Evolutionary conservation across 2,113 vertebrate species (phyloP).

Genomic region (Caloenas nicobarica): DNA sequence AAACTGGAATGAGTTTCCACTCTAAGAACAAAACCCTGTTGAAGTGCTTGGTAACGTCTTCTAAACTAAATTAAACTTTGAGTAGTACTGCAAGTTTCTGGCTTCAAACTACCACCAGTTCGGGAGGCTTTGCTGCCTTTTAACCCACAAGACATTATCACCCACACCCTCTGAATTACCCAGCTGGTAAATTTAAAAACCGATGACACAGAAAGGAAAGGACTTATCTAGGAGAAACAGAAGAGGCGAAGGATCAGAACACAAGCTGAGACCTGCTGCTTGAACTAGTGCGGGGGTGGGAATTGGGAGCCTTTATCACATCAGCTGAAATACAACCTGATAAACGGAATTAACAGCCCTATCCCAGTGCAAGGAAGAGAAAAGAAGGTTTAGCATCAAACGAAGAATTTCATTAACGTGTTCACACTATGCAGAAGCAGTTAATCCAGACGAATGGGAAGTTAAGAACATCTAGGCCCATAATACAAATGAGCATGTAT

Average conservation of each 20-base stretch:
- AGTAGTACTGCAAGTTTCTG: background rate
- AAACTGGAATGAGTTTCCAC: background rate
- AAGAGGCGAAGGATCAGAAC: background rate
- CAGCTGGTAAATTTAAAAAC: background rate
- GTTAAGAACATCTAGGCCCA: background rate
- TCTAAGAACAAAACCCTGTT: background rate
- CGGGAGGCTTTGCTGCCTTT: background rate
- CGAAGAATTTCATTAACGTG: background rate
- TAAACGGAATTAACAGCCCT: background rate
- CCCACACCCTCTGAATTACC: background rate
- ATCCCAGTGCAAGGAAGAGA: background rate
- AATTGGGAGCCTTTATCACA: background rate
- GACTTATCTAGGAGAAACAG: conserved; percentile 16
- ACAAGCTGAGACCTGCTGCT: background rate
- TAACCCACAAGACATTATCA: background rate
- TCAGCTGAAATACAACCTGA: background rate
- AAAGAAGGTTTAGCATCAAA: background rate
- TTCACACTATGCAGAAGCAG: background rate
- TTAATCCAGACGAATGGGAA: background rate
- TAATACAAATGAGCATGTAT: background rate
- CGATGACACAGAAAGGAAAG: background rate
- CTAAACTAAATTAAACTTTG: background rate
- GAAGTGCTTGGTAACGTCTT: background rate
- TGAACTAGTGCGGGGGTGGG: background rate
- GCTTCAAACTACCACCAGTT: background rate